Evolutionary conservation across 2,113 vertebrate genomes (phyloP).

Genomic region (Rhinoptilus africanus): DNA sequence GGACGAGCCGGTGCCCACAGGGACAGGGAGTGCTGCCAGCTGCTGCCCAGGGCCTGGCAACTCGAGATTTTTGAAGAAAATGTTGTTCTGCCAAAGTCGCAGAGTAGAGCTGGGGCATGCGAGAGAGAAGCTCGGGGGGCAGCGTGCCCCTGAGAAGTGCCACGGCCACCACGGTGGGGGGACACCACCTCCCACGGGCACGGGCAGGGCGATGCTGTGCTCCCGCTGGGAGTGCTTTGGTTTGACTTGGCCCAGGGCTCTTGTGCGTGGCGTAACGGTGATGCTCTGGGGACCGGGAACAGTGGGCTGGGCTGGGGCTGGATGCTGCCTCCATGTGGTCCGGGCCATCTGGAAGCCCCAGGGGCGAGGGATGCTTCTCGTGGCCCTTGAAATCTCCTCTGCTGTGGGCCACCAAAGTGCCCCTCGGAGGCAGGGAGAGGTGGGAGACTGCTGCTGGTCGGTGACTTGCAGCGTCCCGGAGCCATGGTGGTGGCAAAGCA

Average conservation of each 20-base stretch:
- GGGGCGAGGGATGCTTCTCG: not conserved
- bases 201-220: not conserved
- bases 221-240: not conserved
- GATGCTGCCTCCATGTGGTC: not conserved
- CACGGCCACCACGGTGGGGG: accelerated
- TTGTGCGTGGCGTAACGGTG: accelerated
- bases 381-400: not conserved
- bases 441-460: accelerated
- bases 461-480: not conserved
- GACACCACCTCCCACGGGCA: not conserved
- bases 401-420: not conserved
- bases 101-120: not conserved
- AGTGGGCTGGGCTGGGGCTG: not conserved
- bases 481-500: not conserved
- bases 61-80: not conserved
- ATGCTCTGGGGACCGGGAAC: not conserved
- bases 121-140: not conserved
- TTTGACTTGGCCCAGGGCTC: not conserved
- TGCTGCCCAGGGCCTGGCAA: not conserved
- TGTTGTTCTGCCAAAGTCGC: not conserved
- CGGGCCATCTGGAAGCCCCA: not conserved
- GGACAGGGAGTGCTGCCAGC: not conserved
- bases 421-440: not conserved
- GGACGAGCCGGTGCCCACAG: not conserved
- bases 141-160: not conserved